Conservation (phyloP, 1,140 invertebrate genomes). For the Macrosteles quadrilineatus region DNA sequence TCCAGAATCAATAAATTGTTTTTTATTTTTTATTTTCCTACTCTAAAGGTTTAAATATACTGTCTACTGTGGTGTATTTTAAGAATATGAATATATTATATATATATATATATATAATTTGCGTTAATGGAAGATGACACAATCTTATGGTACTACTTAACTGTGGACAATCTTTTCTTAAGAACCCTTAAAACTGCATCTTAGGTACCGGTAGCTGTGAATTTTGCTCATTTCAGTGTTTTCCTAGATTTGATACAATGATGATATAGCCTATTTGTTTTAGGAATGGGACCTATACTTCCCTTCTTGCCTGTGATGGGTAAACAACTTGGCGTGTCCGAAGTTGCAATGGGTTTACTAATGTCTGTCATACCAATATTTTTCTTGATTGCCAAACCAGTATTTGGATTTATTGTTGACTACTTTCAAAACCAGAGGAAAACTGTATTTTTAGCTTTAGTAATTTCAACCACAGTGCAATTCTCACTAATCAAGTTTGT, state of each 20-base stretch:
- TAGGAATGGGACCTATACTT: constrained; percentile 74
- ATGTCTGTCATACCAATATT: constrained; percentile 68
- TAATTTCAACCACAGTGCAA: constrained; percentile 60
- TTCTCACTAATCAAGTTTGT: constrained; percentile 56
- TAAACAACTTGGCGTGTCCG: constrained; percentile 71
- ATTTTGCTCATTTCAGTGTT: constrained; percentile 1
- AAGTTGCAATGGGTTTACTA: constrained; percentile 69
- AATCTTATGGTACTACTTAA: no score
- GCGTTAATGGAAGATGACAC: not conserved
- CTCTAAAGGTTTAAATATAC: no score
- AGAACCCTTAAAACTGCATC: no score
- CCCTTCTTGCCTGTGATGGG: constrained; percentile 73
- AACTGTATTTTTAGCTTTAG: constrained; percentile 65
- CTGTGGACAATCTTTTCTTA: no score
- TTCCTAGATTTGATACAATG: constrained; percentile 1
- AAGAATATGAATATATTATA: not conserved
- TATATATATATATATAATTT: not conserved
- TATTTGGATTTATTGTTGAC: constrained; percentile 70
- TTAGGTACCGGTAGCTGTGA: no score
- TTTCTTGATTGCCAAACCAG: constrained; percentile 70
- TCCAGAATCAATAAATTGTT: no score
- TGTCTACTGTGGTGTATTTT: no score
- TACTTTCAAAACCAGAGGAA: constrained; percentile 62
- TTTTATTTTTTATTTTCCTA: no score
- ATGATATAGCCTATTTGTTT: constrained; percentile 43